Conservation (phyloP, 2,888 invertebrate genomes). For the Stenolophus ochropezus region DNA sequence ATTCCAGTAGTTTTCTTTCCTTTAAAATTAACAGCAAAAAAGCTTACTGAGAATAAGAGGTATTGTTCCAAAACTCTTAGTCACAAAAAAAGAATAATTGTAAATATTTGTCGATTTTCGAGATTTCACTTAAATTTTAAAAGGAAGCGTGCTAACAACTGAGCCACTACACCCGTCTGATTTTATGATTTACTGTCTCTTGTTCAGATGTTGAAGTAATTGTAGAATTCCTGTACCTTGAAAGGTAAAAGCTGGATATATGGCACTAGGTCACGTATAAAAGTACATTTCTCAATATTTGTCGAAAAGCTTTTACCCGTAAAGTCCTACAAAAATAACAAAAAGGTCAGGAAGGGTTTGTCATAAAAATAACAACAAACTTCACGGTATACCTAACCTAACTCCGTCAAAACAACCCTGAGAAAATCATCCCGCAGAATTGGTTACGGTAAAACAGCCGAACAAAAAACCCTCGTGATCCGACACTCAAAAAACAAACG, state of each 20-base stretch:
- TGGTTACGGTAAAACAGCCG: background rate
- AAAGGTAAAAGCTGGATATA: background rate
- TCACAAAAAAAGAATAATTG: no score
- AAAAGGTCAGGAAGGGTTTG: background rate
- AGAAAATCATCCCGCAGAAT: background rate
- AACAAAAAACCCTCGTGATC: background rate
- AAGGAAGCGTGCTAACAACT: no score
- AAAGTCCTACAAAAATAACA: slow-evolving; percentile 14
- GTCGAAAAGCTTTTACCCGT: slow-evolving; percentile 19
- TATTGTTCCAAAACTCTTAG: no score
- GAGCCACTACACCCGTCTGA: no score
- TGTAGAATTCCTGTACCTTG: background rate
- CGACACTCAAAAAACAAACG: no score
- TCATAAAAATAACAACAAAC: background rate
- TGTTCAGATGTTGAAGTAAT: background rate
- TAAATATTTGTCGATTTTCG: no score
- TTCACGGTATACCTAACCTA: background rate
- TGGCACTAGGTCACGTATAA: background rate
- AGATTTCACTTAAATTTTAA: no score
- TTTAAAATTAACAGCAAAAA: no score
- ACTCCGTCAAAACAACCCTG: background rate
- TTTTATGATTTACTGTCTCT: no score
- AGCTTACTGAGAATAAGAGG: no score
- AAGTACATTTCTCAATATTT: slow-evolving; percentile 11
- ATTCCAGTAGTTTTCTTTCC: no score